phyloP scores from a whole-genome alignment of 1,140 invertebrate species.

The Phortica variegata region DNA sequence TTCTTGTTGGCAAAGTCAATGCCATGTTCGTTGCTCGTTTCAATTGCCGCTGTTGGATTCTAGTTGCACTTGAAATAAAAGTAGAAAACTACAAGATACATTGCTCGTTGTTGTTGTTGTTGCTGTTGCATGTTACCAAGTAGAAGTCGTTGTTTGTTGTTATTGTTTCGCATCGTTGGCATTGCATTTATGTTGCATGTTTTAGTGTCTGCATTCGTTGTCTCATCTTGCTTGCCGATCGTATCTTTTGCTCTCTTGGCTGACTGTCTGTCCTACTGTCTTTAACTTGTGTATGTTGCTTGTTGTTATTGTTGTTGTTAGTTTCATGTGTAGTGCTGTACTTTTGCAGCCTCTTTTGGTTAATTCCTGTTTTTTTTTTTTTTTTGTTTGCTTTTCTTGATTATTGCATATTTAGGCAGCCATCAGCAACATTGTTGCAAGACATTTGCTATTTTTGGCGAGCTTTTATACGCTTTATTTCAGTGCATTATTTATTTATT shows the following conservation, averaged over 20 bases:
- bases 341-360: too few relatives aligned
- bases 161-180: too few relatives aligned
- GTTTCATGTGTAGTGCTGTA: slow-evolving; percentile 40
- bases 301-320: slow-evolving; percentile 15
- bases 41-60: slow-evolving; percentile 13
- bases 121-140: slow-evolving; percentile 19
- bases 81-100: slow-evolving; percentile 7
- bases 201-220: too few relatives aligned
- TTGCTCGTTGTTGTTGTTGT: not conserved
- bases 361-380: not conserved
- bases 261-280: not conserved
- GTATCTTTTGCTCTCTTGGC: too few relatives aligned
- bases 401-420: too few relatives aligned
- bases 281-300: slow-evolving; percentile 8
- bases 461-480: too few relatives aligned
- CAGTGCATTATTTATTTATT: too few relatives aligned
- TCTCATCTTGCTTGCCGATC: too few relatives aligned
- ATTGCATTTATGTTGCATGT: slow-evolving; percentile 23
- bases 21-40: slow-evolving; percentile 19
- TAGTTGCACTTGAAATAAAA: slow-evolving; percentile 14
- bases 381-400: slow-evolving; percentile 10
- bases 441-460: too few relatives aligned
- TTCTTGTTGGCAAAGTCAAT: slow-evolving; percentile 43
- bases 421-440: slow-evolving; percentile 37
- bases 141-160: too few relatives aligned